Percentiles rank a stretch among this genome's conserved stretches.
phyloP scores from a whole-genome alignment of 2,888 invertebrate genomes.

The Esperia sulphurella region DNA sequence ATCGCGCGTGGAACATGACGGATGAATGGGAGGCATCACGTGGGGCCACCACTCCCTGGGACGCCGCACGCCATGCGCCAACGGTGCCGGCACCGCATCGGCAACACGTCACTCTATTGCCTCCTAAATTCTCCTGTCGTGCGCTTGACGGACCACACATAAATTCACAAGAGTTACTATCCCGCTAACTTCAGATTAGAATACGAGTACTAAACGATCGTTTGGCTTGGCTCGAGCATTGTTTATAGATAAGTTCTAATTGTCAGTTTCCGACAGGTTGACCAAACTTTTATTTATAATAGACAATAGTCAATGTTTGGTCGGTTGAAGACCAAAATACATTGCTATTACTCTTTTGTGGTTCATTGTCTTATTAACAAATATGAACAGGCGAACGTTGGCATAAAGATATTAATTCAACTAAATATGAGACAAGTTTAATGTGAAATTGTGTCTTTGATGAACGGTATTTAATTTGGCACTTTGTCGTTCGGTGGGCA shows the following conservation, averaged over 20 bases:
- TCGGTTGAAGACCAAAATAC: neutral
- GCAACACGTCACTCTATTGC: constrained; percentile 18
- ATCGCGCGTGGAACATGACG: constrained; percentile 61
- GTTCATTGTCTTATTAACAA: constrained; percentile 7
- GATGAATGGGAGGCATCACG: constrained; percentile 67
- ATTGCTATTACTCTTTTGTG: constrained; percentile 1
- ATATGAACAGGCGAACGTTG: constrained; percentile 3
- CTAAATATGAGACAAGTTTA: constrained; percentile 11
- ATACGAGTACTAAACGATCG: constrained; percentile 21
- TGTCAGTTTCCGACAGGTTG: constrained; percentile 14
- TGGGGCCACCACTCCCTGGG: constrained; percentile 27
- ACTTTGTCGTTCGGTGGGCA: constrained; percentile 33
- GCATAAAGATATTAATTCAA: constrained; percentile 4
- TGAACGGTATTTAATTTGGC: constrained; percentile 44
- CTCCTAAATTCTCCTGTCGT: constrained; percentile 22
- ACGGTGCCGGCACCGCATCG: constrained; percentile 1
- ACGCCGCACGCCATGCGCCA: constrained; percentile 13
- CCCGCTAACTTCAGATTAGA: constrained; percentile 5
- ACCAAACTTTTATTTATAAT: constrained; percentile 12
- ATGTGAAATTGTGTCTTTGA: constrained; percentile 15
- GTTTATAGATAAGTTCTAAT: constrained; percentile 21
- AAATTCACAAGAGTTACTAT: constrained; percentile 27
- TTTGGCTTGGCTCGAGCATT: constrained; percentile 20
- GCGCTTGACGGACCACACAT: constrained; percentile 26
- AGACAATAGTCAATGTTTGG: constrained; percentile 8